A percentile compares a stretch with the other conserved stretches of the same genome.
These are phyloP conservation scores for Apteryx mantelli DNA, from an alignment of 2,113 vertebrate species.

Conservation along the genomic window DNA sequence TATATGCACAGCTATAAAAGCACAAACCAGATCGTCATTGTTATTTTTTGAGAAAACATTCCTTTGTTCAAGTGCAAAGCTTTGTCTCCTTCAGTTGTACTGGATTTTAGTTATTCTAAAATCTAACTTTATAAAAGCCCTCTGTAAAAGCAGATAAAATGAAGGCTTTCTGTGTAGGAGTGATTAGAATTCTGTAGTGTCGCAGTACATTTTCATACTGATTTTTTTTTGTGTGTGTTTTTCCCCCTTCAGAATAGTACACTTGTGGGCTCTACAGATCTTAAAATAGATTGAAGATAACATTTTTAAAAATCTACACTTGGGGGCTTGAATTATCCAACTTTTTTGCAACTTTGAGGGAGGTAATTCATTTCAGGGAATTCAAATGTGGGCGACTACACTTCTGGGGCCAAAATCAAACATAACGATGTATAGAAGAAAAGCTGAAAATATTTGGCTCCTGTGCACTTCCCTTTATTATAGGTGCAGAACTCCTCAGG, in stretches of 20 bases:
- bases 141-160: conserved; percentile 61
- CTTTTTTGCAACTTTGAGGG: conserved; percentile 56
- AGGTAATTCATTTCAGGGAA: conserved; percentile 13
- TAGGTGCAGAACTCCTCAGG: background rate
- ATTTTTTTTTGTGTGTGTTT: conserved; percentile 70
- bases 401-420: conserved; percentile 1
- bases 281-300: conserved; percentile 75
- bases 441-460: background rate
- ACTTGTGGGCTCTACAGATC: conserved; percentile 74
- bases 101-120: conserved; percentile 60
- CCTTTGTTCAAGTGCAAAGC: conserved; percentile 58
- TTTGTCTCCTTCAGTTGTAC: conserved; percentile 65
- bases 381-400: background rate
- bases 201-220: conserved; percentile 71
- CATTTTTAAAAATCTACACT: conserved; percentile 39
- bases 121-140: conserved; percentile 67
- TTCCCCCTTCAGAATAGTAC: conserved; percentile 73
- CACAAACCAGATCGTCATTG: conserved; percentile 47
- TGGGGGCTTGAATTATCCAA: conserved; percentile 64
- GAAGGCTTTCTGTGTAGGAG: conserved; percentile 74
- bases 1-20: conserved; percentile 62
- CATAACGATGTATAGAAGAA: background rate
- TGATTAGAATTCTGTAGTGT: conserved; percentile 75
- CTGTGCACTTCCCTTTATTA: background rate
- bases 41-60: conserved; percentile 63